Base-by-base conservation (phyloP, 2,113 vertebrate species). In the Galeopterus variegatus region DNA sequence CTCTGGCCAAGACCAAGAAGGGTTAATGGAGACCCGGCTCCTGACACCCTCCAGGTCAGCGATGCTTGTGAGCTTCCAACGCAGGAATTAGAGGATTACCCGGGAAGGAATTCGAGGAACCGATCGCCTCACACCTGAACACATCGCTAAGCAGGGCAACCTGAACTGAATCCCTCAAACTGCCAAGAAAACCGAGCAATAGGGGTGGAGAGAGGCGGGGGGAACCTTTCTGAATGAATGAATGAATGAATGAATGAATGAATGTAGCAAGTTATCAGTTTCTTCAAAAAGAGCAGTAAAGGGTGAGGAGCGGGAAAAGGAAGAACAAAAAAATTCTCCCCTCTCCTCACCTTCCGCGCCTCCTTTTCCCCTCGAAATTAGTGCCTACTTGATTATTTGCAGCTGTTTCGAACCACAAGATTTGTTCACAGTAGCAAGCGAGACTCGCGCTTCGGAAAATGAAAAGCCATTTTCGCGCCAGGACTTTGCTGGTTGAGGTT, bases 1-100 rank as follows among this genome's bases (percentile, higher is more conserved):
- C 98, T 99, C 98, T 94, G 97, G 96, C 90, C 97, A 94, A 98
- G 99, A 98, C 96, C 98, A 97, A 98, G 96, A 99, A 98, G 99
- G 99, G 99, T 99, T 99, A 99, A 99, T 99, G 98, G 98, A 99
- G 99, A 98, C 98, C 98, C 79, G 98, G 98, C 98, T 99, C 98
- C 98, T 97, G 96, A 93, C 98, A 98, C 98, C 99, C 99, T 97
- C 94, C 48, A 97, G 99, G 99, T 99, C 99, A 99, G 97, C 5
- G 0, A 92, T 88, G 98, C 95, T 98, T 97, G 96, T 97, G 97
- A 98, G 99, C 98, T 98, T 96, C 98, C 85, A 98, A 92, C 93
- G 91, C 98, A 98, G 98, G 98, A 99, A 98, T 99, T 98, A 98
- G 97, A 98, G 99, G 98, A 98, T 98, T 98, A 98, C 98, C 97